Conservation (phyloP, 2,113 vertebrate genomes). For the Harpagus bidentatus region DNA sequence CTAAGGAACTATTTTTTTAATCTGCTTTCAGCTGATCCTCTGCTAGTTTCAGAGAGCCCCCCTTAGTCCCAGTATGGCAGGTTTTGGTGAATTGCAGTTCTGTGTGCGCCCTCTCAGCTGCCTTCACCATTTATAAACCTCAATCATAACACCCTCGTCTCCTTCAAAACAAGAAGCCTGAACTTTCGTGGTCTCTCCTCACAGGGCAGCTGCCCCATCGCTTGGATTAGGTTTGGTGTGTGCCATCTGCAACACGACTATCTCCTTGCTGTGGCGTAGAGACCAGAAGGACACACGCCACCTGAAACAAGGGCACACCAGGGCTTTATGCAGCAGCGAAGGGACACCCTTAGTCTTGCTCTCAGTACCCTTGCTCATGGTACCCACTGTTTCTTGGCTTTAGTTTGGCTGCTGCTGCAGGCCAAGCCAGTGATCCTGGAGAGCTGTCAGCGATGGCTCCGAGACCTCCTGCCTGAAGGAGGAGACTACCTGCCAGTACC, state of each 20-base stretch:
- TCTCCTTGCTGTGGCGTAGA: not conserved
- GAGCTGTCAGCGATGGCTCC: not conserved
- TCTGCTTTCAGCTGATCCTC: not conserved
- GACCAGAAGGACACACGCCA: not conserved
- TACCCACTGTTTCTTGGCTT: not conserved
- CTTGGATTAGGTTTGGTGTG: not conserved
- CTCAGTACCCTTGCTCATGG: not conserved
- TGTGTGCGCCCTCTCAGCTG: not conserved
- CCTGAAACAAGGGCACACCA: not conserved
- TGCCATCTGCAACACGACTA: not conserved
- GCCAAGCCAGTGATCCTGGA: not conserved
- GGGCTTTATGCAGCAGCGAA: not conserved
- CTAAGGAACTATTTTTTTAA: not conserved
- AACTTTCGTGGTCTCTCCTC: not conserved
- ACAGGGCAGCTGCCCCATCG: not conserved
- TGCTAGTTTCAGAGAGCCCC: not conserved
- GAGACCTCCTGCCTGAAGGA: not conserved
- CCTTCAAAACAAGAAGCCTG: not conserved
- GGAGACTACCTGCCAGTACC: not conserved
- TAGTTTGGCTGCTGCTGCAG: not conserved
- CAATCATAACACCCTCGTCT: not conserved
- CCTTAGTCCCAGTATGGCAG: not conserved
- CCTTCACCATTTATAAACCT: not conserved
- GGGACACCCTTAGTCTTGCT: not conserved
- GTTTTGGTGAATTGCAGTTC: not conserved